phyloP scores from a whole-genome alignment of 2,113 vertebrate genomes.

The Epinephelus moara region DNA sequence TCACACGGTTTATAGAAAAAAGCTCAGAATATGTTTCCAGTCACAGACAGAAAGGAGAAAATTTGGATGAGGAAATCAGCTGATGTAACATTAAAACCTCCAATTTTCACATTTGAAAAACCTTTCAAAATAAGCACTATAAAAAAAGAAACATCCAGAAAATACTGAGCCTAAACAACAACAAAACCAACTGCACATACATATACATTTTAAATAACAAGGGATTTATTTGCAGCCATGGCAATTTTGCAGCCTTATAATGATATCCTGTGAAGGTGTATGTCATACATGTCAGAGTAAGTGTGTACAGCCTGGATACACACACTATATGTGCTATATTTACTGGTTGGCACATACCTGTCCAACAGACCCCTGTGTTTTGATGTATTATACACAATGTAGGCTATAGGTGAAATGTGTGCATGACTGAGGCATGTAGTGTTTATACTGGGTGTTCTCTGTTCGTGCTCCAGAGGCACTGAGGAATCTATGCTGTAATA shows the following conservation, averaged over 20 bases:
- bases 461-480: not conserved
- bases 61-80: too few species aligned
- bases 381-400: slow-evolving; percentile 12
- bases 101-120: not conserved
- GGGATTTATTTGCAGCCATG: not conserved
- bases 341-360: not conserved
- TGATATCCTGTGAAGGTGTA: not conserved
- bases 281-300: not conserved
- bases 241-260: not conserved
- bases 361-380: slow-evolving; percentile 7
- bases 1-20: not conserved
- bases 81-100: too few species aligned
- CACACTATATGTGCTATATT: too few species aligned
- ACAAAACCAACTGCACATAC: not conserved
- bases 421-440: not conserved
- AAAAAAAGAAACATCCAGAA: not conserved
- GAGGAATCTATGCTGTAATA: slow-evolving; percentile 13
- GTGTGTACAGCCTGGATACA: not conserved
- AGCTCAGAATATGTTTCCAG: not conserved
- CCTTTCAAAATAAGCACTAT: not conserved
- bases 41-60: too few species aligned
- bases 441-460: slow-evolving; percentile 20
- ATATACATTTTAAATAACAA: not conserved
- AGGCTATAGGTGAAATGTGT: slow-evolving; percentile 5
- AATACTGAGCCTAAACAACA: not conserved